phyloP scores from a whole-genome alignment of 2,113 vertebrate genomes.

The Aphelocoma coerulescens region DNA sequence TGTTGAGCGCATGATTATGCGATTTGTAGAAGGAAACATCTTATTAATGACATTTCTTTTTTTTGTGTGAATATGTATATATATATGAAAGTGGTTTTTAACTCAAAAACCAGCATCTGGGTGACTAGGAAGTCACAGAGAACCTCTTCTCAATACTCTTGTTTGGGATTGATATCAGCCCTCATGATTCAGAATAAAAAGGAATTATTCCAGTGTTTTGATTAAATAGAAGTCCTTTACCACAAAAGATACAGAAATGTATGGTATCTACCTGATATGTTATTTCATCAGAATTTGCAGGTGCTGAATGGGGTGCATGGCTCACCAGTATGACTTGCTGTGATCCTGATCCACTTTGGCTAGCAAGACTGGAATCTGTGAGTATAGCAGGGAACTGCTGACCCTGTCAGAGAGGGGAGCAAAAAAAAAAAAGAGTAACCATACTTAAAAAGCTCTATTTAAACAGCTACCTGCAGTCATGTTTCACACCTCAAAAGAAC shows the following conservation, averaged over 20 bases:
- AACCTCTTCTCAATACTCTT: not conserved
- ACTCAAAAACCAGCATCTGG: not conserved
- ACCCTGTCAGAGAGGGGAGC: slow-evolving; percentile 62
- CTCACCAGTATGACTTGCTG: slow-evolving; percentile 94
- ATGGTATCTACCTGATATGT: slow-evolving; percentile 68
- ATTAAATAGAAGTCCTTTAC: not conserved
- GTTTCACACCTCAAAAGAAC: not conserved
- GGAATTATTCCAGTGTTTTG: not conserved
- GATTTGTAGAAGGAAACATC: not conserved
- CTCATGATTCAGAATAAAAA: not conserved
- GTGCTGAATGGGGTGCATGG: slow-evolving; percentile 75
- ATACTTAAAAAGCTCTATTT: not conserved
- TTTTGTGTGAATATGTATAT: not conserved
- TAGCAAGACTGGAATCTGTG: slow-evolving; percentile 79
- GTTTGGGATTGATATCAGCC: not conserved
- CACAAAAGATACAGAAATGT: not conserved
- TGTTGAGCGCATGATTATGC: not conserved
- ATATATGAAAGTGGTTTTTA: not conserved
- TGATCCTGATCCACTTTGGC: slow-evolving; percentile 70
- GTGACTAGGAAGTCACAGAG: not conserved
- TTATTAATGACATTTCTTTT: not conserved
- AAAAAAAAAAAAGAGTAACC: not conserved
- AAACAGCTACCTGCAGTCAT: not conserved
- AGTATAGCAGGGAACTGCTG: slow-evolving; percentile 88
- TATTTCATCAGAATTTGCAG: slow-evolving; percentile 68